Evolutionary conservation across 2,888 invertebrate genomes (phyloP), one percentile per base, ranked within the genome.

Genomic region (Epinotia bilunana): DNA sequence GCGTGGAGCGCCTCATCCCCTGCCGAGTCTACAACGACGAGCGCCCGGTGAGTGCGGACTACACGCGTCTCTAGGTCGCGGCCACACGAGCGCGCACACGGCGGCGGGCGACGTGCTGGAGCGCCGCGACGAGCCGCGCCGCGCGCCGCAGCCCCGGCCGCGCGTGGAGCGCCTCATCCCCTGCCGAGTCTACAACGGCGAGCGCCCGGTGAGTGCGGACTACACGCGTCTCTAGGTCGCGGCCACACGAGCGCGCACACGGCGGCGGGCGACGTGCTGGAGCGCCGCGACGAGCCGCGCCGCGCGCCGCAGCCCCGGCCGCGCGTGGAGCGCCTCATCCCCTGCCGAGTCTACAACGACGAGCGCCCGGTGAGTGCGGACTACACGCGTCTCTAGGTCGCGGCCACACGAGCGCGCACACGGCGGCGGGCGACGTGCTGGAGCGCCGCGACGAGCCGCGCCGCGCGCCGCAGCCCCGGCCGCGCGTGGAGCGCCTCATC

Each of bases 161-260:
- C 49, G 18, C 88, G 91, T 39, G 39, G 86, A 96, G 74, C 95
- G 94, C 71, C 92, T 97, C 53, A 92, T 96, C 63, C 95, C 95
- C 70, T 96, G 96, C 84, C 90, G 93, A 20, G 84, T 94, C 2
- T 96, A 96, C 82, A 94, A 94, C 39, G 88, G 91, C 9, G 95
- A 95, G 4, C 92, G 90, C 81, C 94, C 94, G 77, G 96, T 96
- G 83, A 91, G 92, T 87, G 0, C 7, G 9, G 39, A 9, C 7
- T 9, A 33, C 39, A 39, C 39, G 2, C 39, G 9, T 9, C 23
- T n/a, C n/a, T 28, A 28, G 23, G 23, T 28, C 23, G 96, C 3
- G 96, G 96, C 2, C 95, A 94, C 83, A 96, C 96, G 0, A 95
- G 96, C 83, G 95, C 95, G 84, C 96, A 96, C 85, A 95, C 95